phyloP scores from a whole-genome alignment of 2,888 invertebrate species.

The Gonocerus acuteangulatus region DNA sequence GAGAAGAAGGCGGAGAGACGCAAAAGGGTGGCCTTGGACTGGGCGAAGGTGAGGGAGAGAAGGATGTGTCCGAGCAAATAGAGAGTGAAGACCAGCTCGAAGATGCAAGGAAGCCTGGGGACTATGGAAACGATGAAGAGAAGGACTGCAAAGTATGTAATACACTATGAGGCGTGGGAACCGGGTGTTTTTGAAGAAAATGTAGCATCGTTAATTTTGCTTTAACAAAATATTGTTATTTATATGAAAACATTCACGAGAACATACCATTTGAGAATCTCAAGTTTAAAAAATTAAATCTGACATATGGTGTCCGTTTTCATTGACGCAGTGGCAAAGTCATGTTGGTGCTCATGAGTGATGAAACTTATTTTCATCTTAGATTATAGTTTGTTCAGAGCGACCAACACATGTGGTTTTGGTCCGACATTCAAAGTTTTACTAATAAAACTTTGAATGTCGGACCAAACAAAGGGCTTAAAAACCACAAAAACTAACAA shows the following conservation, averaged over 20 bases:
- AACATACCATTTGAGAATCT: no score
- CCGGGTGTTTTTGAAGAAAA: no score
- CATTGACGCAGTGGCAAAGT: not conserved
- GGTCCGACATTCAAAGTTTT: no score
- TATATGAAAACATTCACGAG: no score
- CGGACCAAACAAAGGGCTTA: no score
- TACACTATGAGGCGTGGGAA: not conserved
- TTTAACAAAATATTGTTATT: not conserved
- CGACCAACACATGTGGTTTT: no score
- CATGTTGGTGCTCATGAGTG: not conserved
- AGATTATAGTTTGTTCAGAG: not conserved
- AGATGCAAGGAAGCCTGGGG: slow-evolving; percentile 67
- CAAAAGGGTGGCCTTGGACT: slow-evolving; percentile 73
- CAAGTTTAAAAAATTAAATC: no score
- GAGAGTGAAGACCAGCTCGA: slow-evolving; percentile 90
- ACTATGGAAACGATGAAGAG: slow-evolving; percentile 63
- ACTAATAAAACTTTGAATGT: no score
- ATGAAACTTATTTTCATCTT: not conserved
- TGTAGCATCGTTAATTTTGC: not conserved
- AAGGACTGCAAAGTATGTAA: slow-evolving; percentile 60
- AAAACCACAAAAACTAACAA: no score
- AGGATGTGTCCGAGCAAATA: slow-evolving; percentile 90
- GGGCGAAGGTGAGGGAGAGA: slow-evolving; percentile 86
- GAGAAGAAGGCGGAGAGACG: slow-evolving; percentile 56
- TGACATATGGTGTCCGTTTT: no score